These are phyloP conservation scores for Antechinus stuartii DNA, from an alignment of 2,113 vertebrate genomes.

Conservation along the genomic window DNA sequence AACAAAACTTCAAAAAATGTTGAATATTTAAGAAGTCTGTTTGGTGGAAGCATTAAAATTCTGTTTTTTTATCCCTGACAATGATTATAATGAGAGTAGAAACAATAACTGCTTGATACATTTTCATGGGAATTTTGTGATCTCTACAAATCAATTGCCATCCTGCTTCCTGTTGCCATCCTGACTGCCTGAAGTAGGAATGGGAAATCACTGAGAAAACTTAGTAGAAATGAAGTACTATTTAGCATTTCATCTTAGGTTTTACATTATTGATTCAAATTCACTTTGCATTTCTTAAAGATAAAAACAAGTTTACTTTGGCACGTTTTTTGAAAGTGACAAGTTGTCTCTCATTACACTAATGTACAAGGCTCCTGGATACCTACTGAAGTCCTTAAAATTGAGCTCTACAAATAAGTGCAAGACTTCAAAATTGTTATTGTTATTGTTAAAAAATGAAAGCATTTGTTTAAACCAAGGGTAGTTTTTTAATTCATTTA, in stretches of 20 bases:
- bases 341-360: not conserved
- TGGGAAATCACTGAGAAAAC: conserved; percentile 42
- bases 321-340: not conserved
- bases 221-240: conserved; percentile 26
- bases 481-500: not conserved
- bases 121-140: conserved; percentile 58
- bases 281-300: not conserved
- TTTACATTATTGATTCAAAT: not conserved
- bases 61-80: conserved; percentile 56
- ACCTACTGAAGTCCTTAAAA: not conserved
- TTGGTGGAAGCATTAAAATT: conserved; percentile 53
- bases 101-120: conserved; percentile 29
- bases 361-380: not conserved
- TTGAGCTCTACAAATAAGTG: not conserved
- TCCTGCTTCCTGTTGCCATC: conserved; percentile 30
- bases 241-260: not conserved
- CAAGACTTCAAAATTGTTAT: not conserved
- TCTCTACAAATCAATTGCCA: conserved; percentile 47
- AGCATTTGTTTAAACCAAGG: not conserved
- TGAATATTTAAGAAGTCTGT: not conserved
- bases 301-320: not conserved
- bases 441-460: not conserved
- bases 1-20: not conserved
- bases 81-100: conserved; percentile 64
- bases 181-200: conserved; percentile 33